Evolutionary conservation across 2,888 invertebrate species (phyloP), one percentile per base, ranked within the genome.

Genomic region (Zaprionus obscuricornis): DNA sequence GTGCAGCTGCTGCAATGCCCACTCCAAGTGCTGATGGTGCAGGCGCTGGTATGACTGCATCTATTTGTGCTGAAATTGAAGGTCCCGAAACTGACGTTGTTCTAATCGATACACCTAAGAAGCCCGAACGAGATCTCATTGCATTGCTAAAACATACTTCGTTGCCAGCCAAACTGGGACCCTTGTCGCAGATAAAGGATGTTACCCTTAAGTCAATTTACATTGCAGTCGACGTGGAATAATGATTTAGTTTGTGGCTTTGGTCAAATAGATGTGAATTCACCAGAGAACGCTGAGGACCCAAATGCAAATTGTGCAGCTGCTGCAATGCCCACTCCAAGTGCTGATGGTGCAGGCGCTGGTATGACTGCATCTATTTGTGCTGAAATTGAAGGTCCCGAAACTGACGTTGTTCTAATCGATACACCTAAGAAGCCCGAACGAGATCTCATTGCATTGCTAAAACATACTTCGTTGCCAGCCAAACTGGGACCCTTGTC

Each of bases 321-420:
- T 0, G 88, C 85, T 2, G 72, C 65, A 1, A 40, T 68, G 18
- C 55, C 76, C 6, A 79, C 77, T 8, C 83, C 74, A 2, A 79
- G 73, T 18, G 69, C 55, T 1, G 83, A 73, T 24, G 70, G 22
- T 5, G 85, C 69, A 0, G 73, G 69, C 0, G 78, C 67, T 0
- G 81, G 78, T 27, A 88, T 87, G 8, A 79, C 86, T 6, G 93
- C 93, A 1, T 89, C 91, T n/a, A 87, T 92, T 3, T 94, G 93
- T 0, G 96, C 96, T 0, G 96, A 96, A 88, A 93, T 96, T n/a
- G 96, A 96, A 88, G 95, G 94, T 0, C 94, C 95, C 74, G 96
- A 96, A 84, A 94, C 94, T 0, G 95, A 95, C 83, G 92, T 95
- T 4, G 94, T 96, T 0, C 92, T 93, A 26, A 94, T 95, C 11